Evolutionary conservation across 2,113 vertebrate species (phyloP).

Genomic region (Eupsittula cactorum): DNA sequence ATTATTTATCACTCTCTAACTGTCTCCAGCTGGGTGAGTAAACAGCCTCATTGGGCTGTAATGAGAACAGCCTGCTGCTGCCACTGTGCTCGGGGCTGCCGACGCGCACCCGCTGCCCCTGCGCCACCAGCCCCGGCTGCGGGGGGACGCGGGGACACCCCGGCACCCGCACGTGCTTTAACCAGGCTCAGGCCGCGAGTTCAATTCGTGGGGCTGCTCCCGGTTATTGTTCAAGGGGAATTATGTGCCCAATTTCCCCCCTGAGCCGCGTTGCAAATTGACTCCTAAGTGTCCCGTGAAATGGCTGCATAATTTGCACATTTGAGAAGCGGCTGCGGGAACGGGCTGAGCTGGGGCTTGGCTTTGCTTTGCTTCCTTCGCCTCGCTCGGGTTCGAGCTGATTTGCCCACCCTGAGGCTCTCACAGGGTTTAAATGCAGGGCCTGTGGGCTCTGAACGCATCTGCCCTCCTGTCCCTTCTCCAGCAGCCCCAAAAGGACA

Average conservation of each 20-base stretch:
- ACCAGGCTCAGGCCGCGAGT: conserved; percentile 25
- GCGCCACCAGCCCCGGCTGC: not conserved
- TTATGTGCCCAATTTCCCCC: conserved; percentile 71
- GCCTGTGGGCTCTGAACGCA: not conserved
- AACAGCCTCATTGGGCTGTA: conserved; percentile 91
- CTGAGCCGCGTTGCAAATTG: conserved; percentile 68
- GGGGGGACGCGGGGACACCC: not conserved
- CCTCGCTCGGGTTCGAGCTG: not conserved
- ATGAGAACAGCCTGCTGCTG: conserved; percentile 86
- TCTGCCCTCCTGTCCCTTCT: not conserved
- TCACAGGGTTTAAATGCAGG: not conserved
- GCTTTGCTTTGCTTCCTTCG: not conserved
- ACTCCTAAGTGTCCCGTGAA: conserved; percentile 75
- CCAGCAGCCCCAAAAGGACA: not conserved
- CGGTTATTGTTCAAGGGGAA: conserved; percentile 59
- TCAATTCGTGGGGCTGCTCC: conserved; percentile 47
- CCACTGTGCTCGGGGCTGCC: conserved; percentile 76
- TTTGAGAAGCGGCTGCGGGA: not conserved
- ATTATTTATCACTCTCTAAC: conserved; percentile 89
- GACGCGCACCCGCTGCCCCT: not conserved
- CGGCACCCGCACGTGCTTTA: not conserved
- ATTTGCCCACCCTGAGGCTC: not conserved
- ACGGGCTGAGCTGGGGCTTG: not conserved
- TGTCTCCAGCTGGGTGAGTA: conserved; percentile 90
- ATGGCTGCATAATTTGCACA: conserved; percentile 57